phyloP scores from a whole-genome alignment of 2,113 vertebrate genomes.

The Anoplopoma fimbria region DNA sequence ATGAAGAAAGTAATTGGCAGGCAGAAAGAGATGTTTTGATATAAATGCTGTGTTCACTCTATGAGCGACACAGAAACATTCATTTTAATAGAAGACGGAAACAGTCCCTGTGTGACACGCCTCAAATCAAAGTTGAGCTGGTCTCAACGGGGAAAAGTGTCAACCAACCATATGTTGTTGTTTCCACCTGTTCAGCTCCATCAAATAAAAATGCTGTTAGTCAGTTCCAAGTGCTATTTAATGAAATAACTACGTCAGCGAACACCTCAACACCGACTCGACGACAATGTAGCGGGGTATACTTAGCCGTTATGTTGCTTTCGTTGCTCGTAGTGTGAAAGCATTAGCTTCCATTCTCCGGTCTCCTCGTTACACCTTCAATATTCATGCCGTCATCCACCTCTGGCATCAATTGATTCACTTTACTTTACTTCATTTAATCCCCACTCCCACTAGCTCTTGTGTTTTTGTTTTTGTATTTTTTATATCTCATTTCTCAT shows the following conservation, averaged over 20 bases:
- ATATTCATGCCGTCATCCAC: constrained; percentile 37
- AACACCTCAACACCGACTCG: no score
- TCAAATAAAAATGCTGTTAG: not conserved
- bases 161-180: no score
- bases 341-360: constrained; percentile 32
- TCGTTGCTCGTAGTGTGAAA: not conserved
- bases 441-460: constrained; percentile 24
- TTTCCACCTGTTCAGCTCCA: not conserved
- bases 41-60: not conserved
- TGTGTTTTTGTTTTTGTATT: constrained; percentile 11
- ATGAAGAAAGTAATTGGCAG: constrained; percentile 37
- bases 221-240: not conserved
- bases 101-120: not conserved
- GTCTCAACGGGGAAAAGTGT: no score
- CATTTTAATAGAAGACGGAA: not conserved
- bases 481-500: constrained; percentile 41
- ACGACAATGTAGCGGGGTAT: no score
- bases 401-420: constrained; percentile 23
- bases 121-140: no score
- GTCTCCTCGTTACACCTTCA: constrained; percentile 30
- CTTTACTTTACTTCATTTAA: constrained; percentile 39
- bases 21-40: constrained; percentile 44
- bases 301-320: not conserved
- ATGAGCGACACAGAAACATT: not conserved
- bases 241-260: not conserved